Evolutionary conservation across 2,797 vertebrate genomes (phyloP), one percentile per base, ranked within the genome.

Genomic region (Enteromius radiatus): DNA sequence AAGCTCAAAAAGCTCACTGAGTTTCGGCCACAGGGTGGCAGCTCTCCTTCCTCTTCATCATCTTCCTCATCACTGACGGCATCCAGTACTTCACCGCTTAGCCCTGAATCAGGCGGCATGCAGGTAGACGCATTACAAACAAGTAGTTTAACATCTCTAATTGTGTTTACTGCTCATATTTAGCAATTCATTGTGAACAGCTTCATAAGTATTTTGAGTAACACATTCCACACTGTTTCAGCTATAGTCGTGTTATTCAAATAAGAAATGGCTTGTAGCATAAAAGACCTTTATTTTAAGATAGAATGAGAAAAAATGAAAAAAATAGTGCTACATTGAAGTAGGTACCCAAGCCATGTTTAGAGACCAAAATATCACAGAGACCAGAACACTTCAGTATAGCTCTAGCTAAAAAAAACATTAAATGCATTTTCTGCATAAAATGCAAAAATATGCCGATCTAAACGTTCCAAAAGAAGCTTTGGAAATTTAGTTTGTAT

Each of bases 1-100:
- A 98, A 98, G 92, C 93, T 98, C 90, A 98, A 96, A 95, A 97
- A 96, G 89, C 91, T 96, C 86, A 91, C 94, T 78, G 97, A 98
- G 89, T 85, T 93, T 91, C 94, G 94, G 88, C 96, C 96, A 84
- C 95, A 97, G 92, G 95, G 95, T 91, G 91, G 88, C 88, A 92
- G 95, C 89, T 96, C 96, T 73, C 89, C 96, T 86, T 94, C 96
- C 36, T 94, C 93, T 33, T 92, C 94, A 59, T 93, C 93, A 68
- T 94, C 94, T 52, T 92, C 92, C 74, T 93, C 93, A 4, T 93
- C 93, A 8, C 92, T 93, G 5, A 92, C 93, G 5, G 81, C 83
- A 26, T 87, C 87, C 49, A 86, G 92, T 89, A 75, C 87, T 61
- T 93, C 93, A 10, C 90, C 95, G 54, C 95, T 96, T 91, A 98